These are phyloP conservation scores for Carpatolechia fugitivella DNA, from an alignment of 2,888 invertebrate genomes.

Conservation along the genomic window DNA sequence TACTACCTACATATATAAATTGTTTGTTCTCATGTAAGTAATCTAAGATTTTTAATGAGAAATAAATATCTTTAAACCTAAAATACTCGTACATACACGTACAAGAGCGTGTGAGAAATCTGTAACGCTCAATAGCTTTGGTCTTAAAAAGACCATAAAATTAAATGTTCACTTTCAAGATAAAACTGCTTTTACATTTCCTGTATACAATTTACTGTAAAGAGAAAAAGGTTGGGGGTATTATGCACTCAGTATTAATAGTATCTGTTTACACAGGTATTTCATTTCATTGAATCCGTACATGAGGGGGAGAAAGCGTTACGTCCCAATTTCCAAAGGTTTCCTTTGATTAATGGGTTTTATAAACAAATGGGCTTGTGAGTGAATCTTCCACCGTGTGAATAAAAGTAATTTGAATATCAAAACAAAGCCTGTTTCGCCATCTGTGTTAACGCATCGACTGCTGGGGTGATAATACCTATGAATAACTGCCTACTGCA, in stretches of 20 bases:
- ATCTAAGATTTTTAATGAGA: too few species aligned
- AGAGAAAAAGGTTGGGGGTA: neutral
- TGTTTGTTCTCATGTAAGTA: too few species aligned
- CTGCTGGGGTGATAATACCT: neutral
- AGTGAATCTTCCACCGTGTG: slow-evolving; percentile 21
- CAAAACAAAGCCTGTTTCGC: slow-evolving; percentile 27
- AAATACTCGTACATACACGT: too few species aligned
- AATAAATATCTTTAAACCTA: too few species aligned
- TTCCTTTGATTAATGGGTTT: slow-evolving; percentile 31
- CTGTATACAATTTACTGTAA: neutral
- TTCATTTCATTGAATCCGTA: neutral
- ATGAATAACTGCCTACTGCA: too few species aligned
- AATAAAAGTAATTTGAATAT: slow-evolving; percentile 41
- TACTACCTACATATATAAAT: too few species aligned
- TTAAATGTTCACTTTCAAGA: too few species aligned
- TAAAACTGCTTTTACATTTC: too few species aligned
- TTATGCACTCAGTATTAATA: neutral
- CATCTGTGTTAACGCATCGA: neutral
- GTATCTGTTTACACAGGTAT: neutral
- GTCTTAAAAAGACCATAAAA: too few species aligned
- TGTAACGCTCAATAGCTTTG: too few species aligned
- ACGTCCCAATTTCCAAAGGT: neutral
- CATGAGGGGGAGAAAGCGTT: neutral
- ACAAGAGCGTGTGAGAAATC: too few species aligned
- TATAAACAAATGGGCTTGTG: slow-evolving; percentile 26